Base-by-base conservation (phyloP, 2,797 vertebrate genomes). In the Babyrousa celebensis region DNA sequence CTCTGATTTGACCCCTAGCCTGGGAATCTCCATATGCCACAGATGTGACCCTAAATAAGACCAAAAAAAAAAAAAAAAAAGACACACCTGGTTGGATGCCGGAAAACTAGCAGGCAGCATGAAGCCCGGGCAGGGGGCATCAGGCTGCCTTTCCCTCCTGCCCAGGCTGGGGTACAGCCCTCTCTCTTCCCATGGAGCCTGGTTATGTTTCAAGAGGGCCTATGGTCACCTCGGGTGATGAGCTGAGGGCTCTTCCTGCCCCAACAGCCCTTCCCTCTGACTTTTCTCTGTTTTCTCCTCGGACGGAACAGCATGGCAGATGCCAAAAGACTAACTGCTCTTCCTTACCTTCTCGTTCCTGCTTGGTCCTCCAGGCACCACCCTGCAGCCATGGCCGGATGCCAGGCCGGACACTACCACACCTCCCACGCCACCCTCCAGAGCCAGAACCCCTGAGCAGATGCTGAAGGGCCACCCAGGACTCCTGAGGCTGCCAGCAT, bases 391-490 rank as follows among this genome's bases (percentile, higher is more conserved):
- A 0, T 29, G 80, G 75, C 75, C 0, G 85, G 98, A 96, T 20
- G 56, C 91, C 18, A 89, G 82, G 79, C 88, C 16, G 0, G 75
- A 94, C 63, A 97, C 68, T 0, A 75, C 97, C 91, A 97, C 95
- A 11, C 78, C 96, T 87, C 94, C 98, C 3, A 74, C 79, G 2
- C 82, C 72, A 0, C 90, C 97, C 58, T 96, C 97, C 93, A 98
- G 98, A 56, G 98, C 99, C 0, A 96, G 98, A 91, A 99, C 98
- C 85, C 99, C 98, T 2, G 99, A 99, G 95, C 98, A 99, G 77
- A 97, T 99, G 84, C 98, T 99, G 71, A 98, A 98, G 95, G 99
- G 99, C 91, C 98, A 98, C 96, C 97, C 97, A 0, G 98, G 98
- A 0, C 97, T 98, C 32, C 97, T 98, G 29, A 99, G 98, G 63